Evolutionary conservation across 2,113 vertebrate species (phyloP), one percentile per base, ranked within the genome.

Genomic region (Casuarius casuarius): DNA sequence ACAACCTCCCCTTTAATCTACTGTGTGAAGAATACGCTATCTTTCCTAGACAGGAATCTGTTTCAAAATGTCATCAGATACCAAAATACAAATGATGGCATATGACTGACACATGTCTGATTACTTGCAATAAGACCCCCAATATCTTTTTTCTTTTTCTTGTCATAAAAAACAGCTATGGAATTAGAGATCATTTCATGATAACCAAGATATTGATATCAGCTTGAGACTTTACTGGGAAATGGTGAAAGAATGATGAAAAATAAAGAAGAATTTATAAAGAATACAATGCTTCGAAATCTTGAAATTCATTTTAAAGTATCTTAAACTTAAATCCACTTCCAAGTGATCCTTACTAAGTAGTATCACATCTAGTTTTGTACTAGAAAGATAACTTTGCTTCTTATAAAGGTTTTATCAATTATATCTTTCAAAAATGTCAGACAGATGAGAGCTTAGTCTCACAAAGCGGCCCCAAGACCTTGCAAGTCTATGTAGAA

Each of bases 261-360:
- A 96, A 97, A 84, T 90, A 95, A 92, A 78, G 54, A 90, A 22
- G 12, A 74, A 3, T 87, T 76, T 97, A 86, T 66, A 84, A 87
- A 85, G 23, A 93, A 94, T 51, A 26, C 22, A 84, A 73, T 63
- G 9, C 61, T 96, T 93, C 96, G 22, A 89, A 95, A 86, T 92
- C 38, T 92, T 89, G 7, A 72, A 94, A 90, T 90, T 14, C 28
- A 76, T 89, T 94, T 94, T 92, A 82, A 94, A 94, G 17, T 77
- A 74, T 95, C 29, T 94, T 78, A 77, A 94, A 72, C 33, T 93
- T 84, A 92, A 89, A 87, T 82, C 35, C 22, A 91, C 44, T 95
- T 96, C 46, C 52, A 77, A 93, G 35, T 84, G 71, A 92, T 52
- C 89, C 29, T 66, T 73, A 79, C 7, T 38, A 65, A 48, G 7